Evolutionary conservation across 2,888 invertebrate genomes (phyloP), one percentile per base, ranked within the genome.

Genomic region (Argyra leucocephala): DNA sequence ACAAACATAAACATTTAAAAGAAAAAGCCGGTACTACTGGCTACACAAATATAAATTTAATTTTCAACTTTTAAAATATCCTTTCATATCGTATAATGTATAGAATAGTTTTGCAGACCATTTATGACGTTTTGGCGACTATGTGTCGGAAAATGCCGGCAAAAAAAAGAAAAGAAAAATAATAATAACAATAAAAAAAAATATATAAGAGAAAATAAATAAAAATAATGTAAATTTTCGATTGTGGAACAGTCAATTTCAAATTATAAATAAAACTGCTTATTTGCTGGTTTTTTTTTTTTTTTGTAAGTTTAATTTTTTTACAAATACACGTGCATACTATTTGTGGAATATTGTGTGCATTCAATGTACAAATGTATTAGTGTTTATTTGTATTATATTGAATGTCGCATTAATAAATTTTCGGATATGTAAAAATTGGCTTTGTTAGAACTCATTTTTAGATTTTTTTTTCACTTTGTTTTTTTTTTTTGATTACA

Each of bases 101-200:
- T n/a, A n/a, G n/a, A 48, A 48, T n/a, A 48, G 48, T 48, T 48
- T 48, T 48, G 48, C 48, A 48, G 48, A 48, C 48, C 48, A 48
- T 48, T 48, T 48, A 48, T 48, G 48, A 48, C 48, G 48, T 48
- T 48, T 12, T 48, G 48, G 48, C 48, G 48, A 48, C 48, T 48
- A 5, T 48, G 18, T 48, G 48, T 48, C 48, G 48, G 18, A 48
- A 18, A 48, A 18, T 48, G 18, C 48, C 48, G 48, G 48, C 48
- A 15, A 48, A 48, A 48, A 18, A 48, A 2, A 48, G 18, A 48
- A 48, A 48, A 31, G 18, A 48, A 48, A 48, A 18, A 48, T n/a
- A 48, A 48, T 7, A 31, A 48, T 18, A 48, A 48, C 15, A 48
- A 18, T 15, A 15, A 18, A 18, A 48, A 10, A 31, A 7, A 31